Base-by-base conservation (phyloP, 1,140 invertebrate species). In the Drosophila willistoni region DNA sequence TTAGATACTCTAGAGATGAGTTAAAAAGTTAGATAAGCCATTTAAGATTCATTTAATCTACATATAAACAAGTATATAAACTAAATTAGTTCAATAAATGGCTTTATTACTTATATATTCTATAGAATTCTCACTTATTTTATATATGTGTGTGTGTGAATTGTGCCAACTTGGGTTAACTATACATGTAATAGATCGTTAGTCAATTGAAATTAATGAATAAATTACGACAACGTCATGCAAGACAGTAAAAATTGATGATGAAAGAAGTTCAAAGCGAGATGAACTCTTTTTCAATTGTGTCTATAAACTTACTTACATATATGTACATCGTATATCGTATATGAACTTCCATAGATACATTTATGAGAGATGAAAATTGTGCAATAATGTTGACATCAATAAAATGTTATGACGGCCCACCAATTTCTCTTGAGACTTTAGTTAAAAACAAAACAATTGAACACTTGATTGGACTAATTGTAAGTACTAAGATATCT, bases 121-220 rank as follows among this genome's bases (percentile, higher is more conserved):
- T 17, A 9, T 17, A 44, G 42, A 17, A 17, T 44, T 44, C 19
- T 44, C 14, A 1, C 55, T 55, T 73, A 42, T 54, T 62, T 63
- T 67, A 12, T 25, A 25, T 25, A 25, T 25, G 29, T 29, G 6
- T 79, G 47, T 55, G 41, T 56, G 14, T 25, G 33, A 42, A 55
- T 56, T 33, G 44, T 47, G 44, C 14, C 14, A 47, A 47, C 44
- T 47, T 47, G 44, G 44, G 44, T 47, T 47, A 47, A 47, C 60
- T 41, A 29, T 51, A 62, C n/a, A 39, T 12, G 68, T 60, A 78
- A 59, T 76, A 68, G 59, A 72, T 73, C 61, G 60, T 39, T 29
- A 51, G 60, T 76, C 77, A 85, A 85, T 85, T 85, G 65, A 81
- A 64, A 62, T 64, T 70, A 78, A 85, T 85, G 81, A 85, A 85